phyloP scores from a whole-genome alignment of 2,113 vertebrate species.

The Leptosomus discolor region DNA sequence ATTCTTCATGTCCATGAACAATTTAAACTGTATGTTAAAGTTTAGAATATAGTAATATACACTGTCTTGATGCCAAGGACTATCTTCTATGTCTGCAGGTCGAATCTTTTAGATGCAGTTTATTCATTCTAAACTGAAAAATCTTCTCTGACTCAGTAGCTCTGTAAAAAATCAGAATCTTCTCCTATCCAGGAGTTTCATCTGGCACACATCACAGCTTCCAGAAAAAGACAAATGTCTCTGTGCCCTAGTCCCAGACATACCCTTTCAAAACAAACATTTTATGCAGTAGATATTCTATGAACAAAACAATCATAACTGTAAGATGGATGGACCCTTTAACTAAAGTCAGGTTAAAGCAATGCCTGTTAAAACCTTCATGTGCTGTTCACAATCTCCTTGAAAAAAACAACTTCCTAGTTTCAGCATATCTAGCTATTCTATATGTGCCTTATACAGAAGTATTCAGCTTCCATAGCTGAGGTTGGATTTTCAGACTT shows the following conservation, averaged over 20 bases:
- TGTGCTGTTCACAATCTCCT: not conserved
- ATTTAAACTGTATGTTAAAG: not conserved
- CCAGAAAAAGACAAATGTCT: not conserved
- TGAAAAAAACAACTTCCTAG: not conserved
- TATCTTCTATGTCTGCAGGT: not conserved
- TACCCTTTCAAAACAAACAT: not conserved
- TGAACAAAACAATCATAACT: not conserved
- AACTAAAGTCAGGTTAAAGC: not conserved
- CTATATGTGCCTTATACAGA: not conserved
- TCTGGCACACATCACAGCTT: not conserved
- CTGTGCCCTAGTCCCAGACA: not conserved
- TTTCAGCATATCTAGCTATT: not conserved
- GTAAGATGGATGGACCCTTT: not conserved
- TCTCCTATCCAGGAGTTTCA: not conserved
- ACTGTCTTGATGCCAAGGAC: not conserved
- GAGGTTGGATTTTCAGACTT: not conserved
- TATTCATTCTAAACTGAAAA: not conserved
- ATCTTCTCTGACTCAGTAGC: not conserved
- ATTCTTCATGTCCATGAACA: not conserved
- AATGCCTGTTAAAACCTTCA: not conserved
- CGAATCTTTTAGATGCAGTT: not conserved
- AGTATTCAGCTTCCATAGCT: not conserved
- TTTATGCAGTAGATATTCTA: not conserved
- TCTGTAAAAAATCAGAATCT: not conserved
- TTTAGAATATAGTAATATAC: not conserved